Percentiles rank a stretch among this genome's conserved stretches.
Evolutionary conservation across 2,113 vertebrate species (phyloP).

Genomic region (Alligator mississippiensis): DNA sequence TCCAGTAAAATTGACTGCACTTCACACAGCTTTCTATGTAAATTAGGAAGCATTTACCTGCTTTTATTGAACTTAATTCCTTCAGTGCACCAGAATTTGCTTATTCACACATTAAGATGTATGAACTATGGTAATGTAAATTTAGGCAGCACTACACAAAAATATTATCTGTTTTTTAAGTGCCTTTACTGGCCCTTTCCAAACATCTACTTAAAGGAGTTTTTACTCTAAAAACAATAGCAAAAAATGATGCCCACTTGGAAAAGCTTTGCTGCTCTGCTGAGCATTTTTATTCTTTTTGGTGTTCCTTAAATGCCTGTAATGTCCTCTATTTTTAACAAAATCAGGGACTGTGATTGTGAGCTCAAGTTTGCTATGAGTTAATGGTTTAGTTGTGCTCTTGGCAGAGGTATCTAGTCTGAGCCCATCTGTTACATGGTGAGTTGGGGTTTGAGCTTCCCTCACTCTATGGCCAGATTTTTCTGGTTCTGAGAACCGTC

Average conservation of each 20-base stretch:
- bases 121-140: neutral
- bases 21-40: neutral
- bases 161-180: neutral
- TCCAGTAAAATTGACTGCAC: neutral
- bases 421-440: neutral
- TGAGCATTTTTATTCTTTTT: neutral
- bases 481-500: neutral
- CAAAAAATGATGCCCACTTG: neutral
- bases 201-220: neutral
- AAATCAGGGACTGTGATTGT: no score
- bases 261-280: neutral
- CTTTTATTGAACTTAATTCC: neutral
- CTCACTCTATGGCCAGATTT: neutral
- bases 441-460: neutral
- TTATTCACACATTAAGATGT: neutral
- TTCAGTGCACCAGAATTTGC: neutral
- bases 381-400: neutral
- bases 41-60: neutral
- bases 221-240: neutral
- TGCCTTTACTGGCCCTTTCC: fast-evolving
- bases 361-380: neutral
- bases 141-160: neutral
- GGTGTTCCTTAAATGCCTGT: neutral
- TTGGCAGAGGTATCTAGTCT: no score
- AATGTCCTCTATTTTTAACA: neutral